Evolutionary conservation across 53 echinoderm and acorn worm species (phyloP).

Genomic region (Hippasteria phrygiana): DNA sequence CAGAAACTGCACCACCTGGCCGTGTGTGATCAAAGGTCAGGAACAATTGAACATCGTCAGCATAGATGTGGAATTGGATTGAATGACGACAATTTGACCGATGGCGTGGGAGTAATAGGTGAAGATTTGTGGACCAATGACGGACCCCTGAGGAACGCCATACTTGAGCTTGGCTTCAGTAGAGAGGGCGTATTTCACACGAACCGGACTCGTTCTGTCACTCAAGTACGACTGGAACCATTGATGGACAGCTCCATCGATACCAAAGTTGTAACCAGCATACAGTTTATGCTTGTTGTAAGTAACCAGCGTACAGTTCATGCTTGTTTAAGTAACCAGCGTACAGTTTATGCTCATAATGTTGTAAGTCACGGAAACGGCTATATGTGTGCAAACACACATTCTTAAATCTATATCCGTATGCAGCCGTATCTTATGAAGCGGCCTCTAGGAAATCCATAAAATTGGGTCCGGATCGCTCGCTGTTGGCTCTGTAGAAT

Average conservation of each 20-base stretch:
- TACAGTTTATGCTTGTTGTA: no score
- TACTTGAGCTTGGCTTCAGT: constrained; percentile 6
- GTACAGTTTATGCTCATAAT: no score
- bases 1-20: constrained; percentile 11
- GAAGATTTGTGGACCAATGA: constrained; percentile 21
- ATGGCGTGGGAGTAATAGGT: constrained; percentile 11
- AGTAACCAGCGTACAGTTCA: no score
- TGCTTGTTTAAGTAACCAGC: no score
- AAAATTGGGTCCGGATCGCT: no score
- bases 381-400: no score
- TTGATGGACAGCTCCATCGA: neutral
- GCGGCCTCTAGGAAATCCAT: no score
- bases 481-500: no score
- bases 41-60: neutral
- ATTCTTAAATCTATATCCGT: no score
- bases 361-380: no score
- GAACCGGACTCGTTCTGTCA: constrained; percentile 9
- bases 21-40: neutral
- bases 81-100: neutral
- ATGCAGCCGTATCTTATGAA: no score
- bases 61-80: neutral
- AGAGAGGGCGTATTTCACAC: neutral
- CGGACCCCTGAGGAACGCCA: constrained; percentile 19
- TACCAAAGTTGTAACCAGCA: neutral
- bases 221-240: constrained; percentile 19